Conservation (phyloP, 2,888 invertebrate species). For the Cheilosia soror region DNA sequence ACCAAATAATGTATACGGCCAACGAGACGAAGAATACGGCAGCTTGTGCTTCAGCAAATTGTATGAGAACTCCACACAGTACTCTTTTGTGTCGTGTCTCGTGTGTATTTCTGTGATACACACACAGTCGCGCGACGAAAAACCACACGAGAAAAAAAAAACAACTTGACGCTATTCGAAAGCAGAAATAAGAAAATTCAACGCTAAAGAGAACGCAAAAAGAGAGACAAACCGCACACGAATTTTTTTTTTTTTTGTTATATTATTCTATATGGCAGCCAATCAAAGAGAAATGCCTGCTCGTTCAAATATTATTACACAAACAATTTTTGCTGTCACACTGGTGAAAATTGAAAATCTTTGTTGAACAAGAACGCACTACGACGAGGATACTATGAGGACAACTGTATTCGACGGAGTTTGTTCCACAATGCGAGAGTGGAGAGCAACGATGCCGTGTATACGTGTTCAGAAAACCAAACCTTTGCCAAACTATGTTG, state of each 20-base stretch:
- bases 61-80: conserved; percentile 74
- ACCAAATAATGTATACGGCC: conserved; percentile 74
- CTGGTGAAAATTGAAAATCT: conserved; percentile 53
- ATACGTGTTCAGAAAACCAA: conserved; percentile 65
- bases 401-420: conserved; percentile 73
- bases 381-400: conserved; percentile 65
- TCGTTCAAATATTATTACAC: conserved; percentile 33
- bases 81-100: conserved; percentile 65
- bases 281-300: conserved; percentile 50
- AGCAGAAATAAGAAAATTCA: conserved; percentile 18
- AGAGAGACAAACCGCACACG: conserved; percentile 49
- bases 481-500: conserved; percentile 56
- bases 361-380: conserved; percentile 54
- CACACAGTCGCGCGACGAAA: conserved; percentile 54
- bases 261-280: conserved; percentile 12
- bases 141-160: conserved; percentile 37
- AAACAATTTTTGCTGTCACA: conserved; percentile 34
- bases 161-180: conserved; percentile 25
- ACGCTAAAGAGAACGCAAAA: conserved; percentile 60
- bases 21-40: conserved; percentile 74
- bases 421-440: conserved; percentile 72
- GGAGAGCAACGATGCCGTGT: conserved; percentile 61
- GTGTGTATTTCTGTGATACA: conserved; percentile 57
- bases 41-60: conserved; percentile 69
- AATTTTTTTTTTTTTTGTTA: conserved; percentile 18